Evolutionary conservation across 2,113 vertebrate species (phyloP), one percentile per base, ranked within the genome.

Genomic region (Ceratotherium simum): DNA sequence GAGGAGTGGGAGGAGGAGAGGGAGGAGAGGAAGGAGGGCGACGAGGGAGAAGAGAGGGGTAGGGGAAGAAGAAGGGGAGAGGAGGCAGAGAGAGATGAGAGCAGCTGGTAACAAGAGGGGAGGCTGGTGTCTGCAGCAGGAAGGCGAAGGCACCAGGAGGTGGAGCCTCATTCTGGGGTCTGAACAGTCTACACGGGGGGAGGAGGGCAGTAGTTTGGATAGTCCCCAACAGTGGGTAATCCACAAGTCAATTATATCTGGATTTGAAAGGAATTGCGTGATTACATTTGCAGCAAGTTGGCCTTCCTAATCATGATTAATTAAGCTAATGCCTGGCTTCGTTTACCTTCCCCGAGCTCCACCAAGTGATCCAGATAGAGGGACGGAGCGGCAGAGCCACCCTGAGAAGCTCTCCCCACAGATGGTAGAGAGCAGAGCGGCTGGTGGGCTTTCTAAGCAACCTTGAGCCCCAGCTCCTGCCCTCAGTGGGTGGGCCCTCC

Each of bases 1-100:
- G 8, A 0, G 8, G 23, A 16, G 29, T 12, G 31, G 17, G 6
- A 36, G 33, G 25, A 17, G 42, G 16, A 23, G 9, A 7, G 0
- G 17, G 4, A 8, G 16, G 9, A 9, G 29, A 1, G 46, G 8
- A 8, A n/a, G n/a, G n/a, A n/a, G n/a, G n/a, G n/a, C n/a, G n/a
- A n/a, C n/a, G n/a, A n/a, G 16, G 9, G 14, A 25, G 14, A 8
- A 9, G n/a, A 13, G 21, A 25, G 20, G 16, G 13, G 18, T n/a
- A n/a, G n/a, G 2, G 56, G 56, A 3, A 20, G 20, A 4, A 60
- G 20, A 5, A 23, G 39, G 67, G 9, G 27, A 29, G 60, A 6
- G n/a, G 42, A 33, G 46, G n/a, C n/a, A 46, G 62, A 11, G 17
- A 2, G 0, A 33, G 17, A 5, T 3, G 17, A 42, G 33, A 67